These are phyloP conservation scores for Synergus laeviventris DNA, from an alignment of 2,888 invertebrate genomes.

Conservation along the genomic window DNA sequence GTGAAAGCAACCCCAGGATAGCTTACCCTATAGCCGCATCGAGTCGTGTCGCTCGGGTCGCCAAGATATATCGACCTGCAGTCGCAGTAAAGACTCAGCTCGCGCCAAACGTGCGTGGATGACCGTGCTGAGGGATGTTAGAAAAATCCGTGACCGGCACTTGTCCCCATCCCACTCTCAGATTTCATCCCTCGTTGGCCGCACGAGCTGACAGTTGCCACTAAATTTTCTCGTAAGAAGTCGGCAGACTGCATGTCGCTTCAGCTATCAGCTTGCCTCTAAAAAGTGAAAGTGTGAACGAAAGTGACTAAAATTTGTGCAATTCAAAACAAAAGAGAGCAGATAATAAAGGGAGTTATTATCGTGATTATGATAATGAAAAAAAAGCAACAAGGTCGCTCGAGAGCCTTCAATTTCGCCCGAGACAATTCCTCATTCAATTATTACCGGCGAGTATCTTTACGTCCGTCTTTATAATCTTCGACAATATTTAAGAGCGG, in stretches of 20 bases:
- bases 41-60: constrained; percentile 66
- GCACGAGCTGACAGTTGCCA: constrained; percentile 35
- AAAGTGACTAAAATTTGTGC: background rate
- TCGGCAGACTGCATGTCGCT: background rate
- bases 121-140: constrained; percentile 40
- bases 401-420: background rate
- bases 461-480: constrained; percentile 18
- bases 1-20: constrained; percentile 3
- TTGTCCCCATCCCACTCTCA: constrained; percentile 15
- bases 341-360: background rate
- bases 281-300: constrained; percentile 6
- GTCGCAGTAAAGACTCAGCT: constrained; percentile 55
- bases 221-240: background rate
- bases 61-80: constrained; percentile 67
- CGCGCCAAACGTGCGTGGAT: constrained; percentile 55
- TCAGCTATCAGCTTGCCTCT: background rate
- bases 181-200: constrained; percentile 19
- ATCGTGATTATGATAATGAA: background rate
- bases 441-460: background rate
- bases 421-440: background rate
- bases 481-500: background rate
- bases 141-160: constrained; percentile 30
- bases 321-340: background rate
- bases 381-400: background rate
- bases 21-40: constrained; percentile 51